These are phyloP conservation scores for Rhagonycha lutea DNA, from an alignment of 2,888 invertebrate genomes.

Conservation along the genomic window DNA sequence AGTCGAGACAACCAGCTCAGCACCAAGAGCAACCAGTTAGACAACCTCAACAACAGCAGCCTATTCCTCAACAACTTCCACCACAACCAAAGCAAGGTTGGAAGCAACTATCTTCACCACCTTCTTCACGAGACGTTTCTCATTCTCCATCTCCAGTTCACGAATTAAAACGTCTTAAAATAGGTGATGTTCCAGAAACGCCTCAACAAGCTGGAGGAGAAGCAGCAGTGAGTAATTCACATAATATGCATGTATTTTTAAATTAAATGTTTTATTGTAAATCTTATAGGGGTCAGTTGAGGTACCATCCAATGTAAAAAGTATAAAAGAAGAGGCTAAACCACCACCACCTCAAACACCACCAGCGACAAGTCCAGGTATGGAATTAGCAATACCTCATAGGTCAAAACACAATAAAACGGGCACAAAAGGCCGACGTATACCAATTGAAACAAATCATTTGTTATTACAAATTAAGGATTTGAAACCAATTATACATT, in stretches of 20 bases:
- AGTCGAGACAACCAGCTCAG: background rate
- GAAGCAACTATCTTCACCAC: background rate
- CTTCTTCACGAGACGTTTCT: background rate
- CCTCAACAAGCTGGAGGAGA: background rate
- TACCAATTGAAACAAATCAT: constrained; percentile 64
- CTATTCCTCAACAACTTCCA: background rate
- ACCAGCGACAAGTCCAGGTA: background rate
- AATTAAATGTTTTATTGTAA: background rate
- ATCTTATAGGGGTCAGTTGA: background rate
- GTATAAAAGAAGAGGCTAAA: background rate
- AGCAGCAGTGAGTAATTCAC: background rate
- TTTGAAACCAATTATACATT: constrained; percentile 66
- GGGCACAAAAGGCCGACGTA: constrained; percentile 53
- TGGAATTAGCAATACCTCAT: constrained; percentile 7
- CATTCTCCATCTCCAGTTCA: background rate
- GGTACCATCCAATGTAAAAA: background rate
- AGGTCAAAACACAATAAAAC: constrained; percentile 26
- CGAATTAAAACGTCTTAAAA: background rate
- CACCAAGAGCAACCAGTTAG: background rate
- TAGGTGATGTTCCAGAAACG: background rate
- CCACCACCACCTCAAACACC: background rate
- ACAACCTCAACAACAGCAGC: constrained; percentile 8
- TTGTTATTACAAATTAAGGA: constrained; percentile 58
- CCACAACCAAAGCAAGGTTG: background rate
- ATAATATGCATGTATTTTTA: background rate